These are phyloP conservation scores for Chaenogobius annularis DNA, from an alignment of 2,113 vertebrate genomes.

Conservation along the genomic window DNA sequence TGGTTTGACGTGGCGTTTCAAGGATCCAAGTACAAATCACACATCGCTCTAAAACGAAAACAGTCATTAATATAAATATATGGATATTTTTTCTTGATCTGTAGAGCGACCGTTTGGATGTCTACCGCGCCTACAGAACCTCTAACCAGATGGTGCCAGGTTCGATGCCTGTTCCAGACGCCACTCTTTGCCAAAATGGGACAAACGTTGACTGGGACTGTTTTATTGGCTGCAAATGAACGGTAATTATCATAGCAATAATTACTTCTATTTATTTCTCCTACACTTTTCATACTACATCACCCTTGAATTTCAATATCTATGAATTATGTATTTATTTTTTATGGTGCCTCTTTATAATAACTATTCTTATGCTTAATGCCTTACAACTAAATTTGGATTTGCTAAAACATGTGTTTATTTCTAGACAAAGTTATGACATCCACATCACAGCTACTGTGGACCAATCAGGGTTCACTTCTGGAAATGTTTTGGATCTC, in stretches of 20 bases:
- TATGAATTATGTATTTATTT: neutral
- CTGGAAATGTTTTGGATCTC: constrained; percentile 79
- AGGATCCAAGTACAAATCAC: constrained; percentile 74
- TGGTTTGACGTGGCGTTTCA: constrained; percentile 85
- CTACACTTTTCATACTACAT: too few relatives aligned
- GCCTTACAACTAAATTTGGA: neutral
- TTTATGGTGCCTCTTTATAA: too few relatives aligned
- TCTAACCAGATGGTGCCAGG: constrained; percentile 83
- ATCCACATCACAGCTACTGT: constrained; percentile 80
- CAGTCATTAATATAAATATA: neutral
- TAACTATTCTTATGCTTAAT: too few relatives aligned
- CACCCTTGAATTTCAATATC: neutral
- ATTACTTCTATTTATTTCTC: neutral
- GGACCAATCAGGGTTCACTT: constrained; percentile 83
- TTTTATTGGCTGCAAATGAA: constrained; percentile 76
- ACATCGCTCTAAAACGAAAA: neutral
- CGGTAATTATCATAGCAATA: constrained; percentile 56
- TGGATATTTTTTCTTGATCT: neutral
- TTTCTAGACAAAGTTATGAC: constrained; percentile 80
- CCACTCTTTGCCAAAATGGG: constrained; percentile 81
- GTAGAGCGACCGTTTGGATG: constrained; percentile 80
- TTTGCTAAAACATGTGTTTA: neutral
- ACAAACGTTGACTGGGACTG: constrained; percentile 80
- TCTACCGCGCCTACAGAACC: constrained; percentile 81
- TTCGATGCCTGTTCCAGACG: constrained; percentile 80